Percentiles rank a stretch among this genome's conserved stretches.
Evolutionary conservation across 2,797 vertebrate genomes (phyloP).

Genomic region (Neomorphus geoffroyi): DNA sequence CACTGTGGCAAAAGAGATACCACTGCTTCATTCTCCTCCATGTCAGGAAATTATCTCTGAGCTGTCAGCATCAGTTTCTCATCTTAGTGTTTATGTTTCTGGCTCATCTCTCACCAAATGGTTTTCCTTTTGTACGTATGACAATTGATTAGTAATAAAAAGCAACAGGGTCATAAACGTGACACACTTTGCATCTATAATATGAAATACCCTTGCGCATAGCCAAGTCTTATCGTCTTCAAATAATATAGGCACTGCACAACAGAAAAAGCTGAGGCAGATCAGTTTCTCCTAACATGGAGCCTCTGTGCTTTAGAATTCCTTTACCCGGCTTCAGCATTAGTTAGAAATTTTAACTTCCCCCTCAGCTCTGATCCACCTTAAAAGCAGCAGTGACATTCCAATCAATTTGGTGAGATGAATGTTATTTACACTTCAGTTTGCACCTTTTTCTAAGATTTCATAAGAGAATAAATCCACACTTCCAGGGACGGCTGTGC

Average conservation of each 20-base stretch:
- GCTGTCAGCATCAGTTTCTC: constrained; percentile 31
- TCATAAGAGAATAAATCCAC: constrained; percentile 82
- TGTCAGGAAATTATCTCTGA: constrained; percentile 50
- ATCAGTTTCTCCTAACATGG: neutral
- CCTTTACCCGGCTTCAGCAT: neutral
- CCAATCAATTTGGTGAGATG: constrained; percentile 75
- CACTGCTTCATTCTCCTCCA: constrained; percentile 30
- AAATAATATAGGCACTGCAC: neutral
- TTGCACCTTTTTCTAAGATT: constrained; percentile 77
- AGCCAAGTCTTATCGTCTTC: constrained; percentile 20
- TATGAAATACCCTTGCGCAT: neutral
- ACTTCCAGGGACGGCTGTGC: constrained; percentile 72
- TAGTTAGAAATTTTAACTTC: constrained; percentile 29
- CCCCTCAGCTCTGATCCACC: constrained; percentile 36
- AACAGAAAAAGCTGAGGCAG: constrained; percentile 23
- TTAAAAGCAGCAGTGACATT: constrained; percentile 67
- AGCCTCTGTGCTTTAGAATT: neutral
- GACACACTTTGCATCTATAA: constrained; percentile 37
- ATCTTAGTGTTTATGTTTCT: constrained; percentile 30
- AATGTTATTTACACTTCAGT: constrained; percentile 83
- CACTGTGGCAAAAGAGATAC: constrained; percentile 25
- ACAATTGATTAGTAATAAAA: constrained; percentile 68
- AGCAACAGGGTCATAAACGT: constrained; percentile 35
- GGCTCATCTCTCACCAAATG: constrained; percentile 46
- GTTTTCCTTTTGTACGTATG: constrained; percentile 48